A percentile compares a stretch with the other conserved stretches of the same genome.
These are phyloP conservation scores for Temnothorax nylanderi DNA, from an alignment of 1,140 invertebrate species.

Conservation along the genomic window DNA sequence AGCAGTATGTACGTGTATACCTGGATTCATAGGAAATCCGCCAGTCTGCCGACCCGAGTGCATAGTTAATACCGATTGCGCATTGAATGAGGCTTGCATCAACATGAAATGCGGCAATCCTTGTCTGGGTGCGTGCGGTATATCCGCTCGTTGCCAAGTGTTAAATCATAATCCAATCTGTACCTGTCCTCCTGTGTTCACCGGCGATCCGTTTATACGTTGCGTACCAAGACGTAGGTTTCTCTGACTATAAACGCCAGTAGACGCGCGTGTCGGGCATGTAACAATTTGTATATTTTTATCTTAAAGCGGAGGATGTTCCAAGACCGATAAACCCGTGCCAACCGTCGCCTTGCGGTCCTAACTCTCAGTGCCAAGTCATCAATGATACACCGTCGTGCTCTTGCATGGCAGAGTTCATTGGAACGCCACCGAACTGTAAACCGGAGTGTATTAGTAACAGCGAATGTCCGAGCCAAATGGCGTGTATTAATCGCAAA, in stretches of 20 bases:
- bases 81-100: conserved; percentile 82
- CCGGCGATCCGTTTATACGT: conserved; percentile 90
- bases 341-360: conserved; percentile 90
- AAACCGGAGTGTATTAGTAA: conserved; percentile 89
- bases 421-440: conserved; percentile 89
- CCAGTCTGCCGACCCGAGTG: conserved; percentile 86
- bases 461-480: conserved; percentile 88
- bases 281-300: conserved; percentile 24
- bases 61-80: conserved; percentile 84
- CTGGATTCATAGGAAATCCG: conserved; percentile 83
- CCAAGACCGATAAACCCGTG: conserved; percentile 86
- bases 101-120: conserved; percentile 86
- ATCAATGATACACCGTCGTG: conserved; percentile 88
- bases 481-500: conserved; percentile 90
- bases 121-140: conserved; percentile 86
- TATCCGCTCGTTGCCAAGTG: conserved; percentile 88
- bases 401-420: conserved; percentile 88
- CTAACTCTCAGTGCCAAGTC: conserved; percentile 89
- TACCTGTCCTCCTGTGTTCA: conserved; percentile 88
- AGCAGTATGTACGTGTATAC: conserved; percentile 83
- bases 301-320: conserved; percentile 75
- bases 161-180: conserved; percentile 93
- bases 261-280: not conserved
- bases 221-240: conserved; percentile 82
- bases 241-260: not conserved